Evolutionary conservation across 2,113 vertebrate genomes (phyloP), one percentile per base, ranked within the genome.

Genomic region (Trochalopteron elliotii): DNA sequence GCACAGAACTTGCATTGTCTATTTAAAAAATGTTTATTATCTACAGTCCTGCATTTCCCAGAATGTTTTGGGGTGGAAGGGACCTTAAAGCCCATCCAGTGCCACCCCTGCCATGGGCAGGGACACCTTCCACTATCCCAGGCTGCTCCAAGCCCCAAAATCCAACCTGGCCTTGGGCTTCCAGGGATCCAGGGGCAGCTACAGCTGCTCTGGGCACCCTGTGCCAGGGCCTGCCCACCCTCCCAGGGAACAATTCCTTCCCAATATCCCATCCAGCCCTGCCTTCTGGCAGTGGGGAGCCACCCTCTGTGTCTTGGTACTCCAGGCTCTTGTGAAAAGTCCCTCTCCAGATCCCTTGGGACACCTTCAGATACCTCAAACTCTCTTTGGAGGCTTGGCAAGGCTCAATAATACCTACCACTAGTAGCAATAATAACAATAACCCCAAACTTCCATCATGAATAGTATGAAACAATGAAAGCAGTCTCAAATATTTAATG

Each of bases 61-160:
- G 55, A 45, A 16, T 17, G 23, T 8, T 23, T 78, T 39, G 28
- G 8, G 15, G 19, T 5, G 14, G 15, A 33, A 15, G 11, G 15
- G 27, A n/a, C 2, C 5, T 39, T 2, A 13, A 78, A 69, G 4
- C 6, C 2, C 8, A 28, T 3, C 45, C 6, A 6, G 2, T 15
- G 0, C 14, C 53, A 37, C 31, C 31, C 33, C 57, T 55, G 14
- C 22, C 50, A 39, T 23, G 28, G 35, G 28, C 39, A 78, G 24
- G n/a, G n/a, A 44, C 53, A 31, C 9, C 22, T 87, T 0, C 30
- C 40, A 53, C 47, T 3, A 0, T 23, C 64, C 40, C 24, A 53
- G 30, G 56, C 2, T 70, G 40, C 30, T 70, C 40, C 55, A 33
- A 78, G 28, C 64, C 19, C 55, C 5, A 19, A 0, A 0, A 25